Conservation (phyloP, 2,113 vertebrate species). For the Tragelaphus scriptus region DNA sequence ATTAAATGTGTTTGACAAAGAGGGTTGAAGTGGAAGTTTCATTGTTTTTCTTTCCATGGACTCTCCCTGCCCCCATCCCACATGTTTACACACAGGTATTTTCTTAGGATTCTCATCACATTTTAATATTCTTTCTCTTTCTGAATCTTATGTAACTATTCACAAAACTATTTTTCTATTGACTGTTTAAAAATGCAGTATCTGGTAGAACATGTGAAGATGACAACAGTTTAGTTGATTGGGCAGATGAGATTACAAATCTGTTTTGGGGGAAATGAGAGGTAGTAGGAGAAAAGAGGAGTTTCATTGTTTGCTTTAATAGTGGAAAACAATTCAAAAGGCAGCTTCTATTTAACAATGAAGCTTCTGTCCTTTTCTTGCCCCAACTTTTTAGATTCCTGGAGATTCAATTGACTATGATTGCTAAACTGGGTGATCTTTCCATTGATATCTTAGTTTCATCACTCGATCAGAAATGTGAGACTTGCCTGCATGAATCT, state of each 20-base stretch:
- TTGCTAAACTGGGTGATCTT: neutral
- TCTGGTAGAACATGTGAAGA: neutral
- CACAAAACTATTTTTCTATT: neutral
- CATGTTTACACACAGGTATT: neutral
- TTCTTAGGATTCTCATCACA: neutral
- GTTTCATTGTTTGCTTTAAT: neutral
- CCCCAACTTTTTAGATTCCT: neutral
- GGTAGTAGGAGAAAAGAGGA: neutral
- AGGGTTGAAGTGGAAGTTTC: neutral
- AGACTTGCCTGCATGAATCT: neutral
- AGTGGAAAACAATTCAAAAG: neutral
- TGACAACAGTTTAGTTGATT: neutral
- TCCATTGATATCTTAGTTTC: neutral
- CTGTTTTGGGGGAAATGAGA: neutral
- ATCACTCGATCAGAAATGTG: neutral
- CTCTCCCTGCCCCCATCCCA: neutral
- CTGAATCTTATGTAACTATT: neutral
- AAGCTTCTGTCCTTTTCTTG: neutral
- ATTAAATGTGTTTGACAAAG: neutral
- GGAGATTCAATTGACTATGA: neutral
- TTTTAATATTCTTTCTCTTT: neutral
- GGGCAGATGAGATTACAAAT: neutral
- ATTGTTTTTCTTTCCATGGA: neutral
- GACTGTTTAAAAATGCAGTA: neutral
- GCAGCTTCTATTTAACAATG: neutral